phyloP scores from a whole-genome alignment of 2,797 vertebrate genomes.

The Garrulus glandarius region DNA sequence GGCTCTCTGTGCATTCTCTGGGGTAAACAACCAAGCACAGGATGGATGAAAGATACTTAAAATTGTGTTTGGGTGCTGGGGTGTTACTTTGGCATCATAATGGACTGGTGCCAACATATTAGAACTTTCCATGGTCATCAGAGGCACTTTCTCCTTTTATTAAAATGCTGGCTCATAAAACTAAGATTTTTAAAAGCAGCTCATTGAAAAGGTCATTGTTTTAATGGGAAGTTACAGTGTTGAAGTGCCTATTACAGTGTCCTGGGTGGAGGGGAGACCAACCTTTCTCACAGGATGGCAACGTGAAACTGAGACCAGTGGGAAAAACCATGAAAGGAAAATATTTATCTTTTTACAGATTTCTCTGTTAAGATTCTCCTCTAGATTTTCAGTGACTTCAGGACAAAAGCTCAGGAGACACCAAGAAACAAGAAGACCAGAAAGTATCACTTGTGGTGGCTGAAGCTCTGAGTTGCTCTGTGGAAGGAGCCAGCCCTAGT shows the following conservation, averaged over 20 bases:
- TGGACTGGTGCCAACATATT: neutral
- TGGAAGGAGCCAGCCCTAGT: neutral
- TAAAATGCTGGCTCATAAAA: neutral
- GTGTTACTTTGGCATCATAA: neutral
- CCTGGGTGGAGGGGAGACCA: neutral
- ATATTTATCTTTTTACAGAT: neutral
- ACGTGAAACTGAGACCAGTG: neutral
- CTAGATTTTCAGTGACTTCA: neutral
- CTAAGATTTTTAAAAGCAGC: neutral
- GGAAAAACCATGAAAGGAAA: neutral
- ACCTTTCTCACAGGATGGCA: neutral
- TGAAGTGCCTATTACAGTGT: neutral
- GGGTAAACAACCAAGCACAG: neutral
- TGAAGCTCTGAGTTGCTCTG: neutral
- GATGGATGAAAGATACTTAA: neutral
- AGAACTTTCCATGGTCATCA: neutral
- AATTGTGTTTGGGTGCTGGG: neutral
- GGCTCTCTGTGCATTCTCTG: neutral
- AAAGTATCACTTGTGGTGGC: neutral
- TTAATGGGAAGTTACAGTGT: neutral
- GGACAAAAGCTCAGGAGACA: neutral
- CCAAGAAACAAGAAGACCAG: neutral
- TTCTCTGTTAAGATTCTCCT: neutral
- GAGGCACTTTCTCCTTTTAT: neutral
- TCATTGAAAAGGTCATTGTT: neutral